Conservation (phyloP, 2,113 vertebrate genomes). For the Oreotrochilus melanogaster region DNA sequence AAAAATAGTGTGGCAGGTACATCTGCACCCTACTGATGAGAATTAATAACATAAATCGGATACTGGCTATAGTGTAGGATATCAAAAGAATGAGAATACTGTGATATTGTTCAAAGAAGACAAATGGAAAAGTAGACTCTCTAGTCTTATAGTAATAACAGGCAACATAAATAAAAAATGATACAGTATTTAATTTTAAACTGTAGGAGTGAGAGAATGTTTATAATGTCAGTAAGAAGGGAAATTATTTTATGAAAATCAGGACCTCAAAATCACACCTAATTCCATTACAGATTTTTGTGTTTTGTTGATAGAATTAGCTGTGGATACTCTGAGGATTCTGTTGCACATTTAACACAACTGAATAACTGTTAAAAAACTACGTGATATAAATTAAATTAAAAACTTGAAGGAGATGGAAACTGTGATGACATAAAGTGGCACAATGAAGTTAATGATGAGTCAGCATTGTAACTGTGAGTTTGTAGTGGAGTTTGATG, state of each 20-base stretch:
- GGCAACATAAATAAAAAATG: neutral
- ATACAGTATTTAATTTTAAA: neutral
- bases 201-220: neutral
- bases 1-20: neutral
- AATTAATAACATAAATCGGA: neutral
- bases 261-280: neutral
- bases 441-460: neutral
- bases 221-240: neutral
- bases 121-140: neutral
- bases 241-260: neutral
- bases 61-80: neutral
- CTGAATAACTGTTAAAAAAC: neutral
- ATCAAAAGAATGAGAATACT: neutral
- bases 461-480: neutral
- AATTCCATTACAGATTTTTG: neutral
- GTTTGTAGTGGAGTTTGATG: neutral
- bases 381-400: neutral
- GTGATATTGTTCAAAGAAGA: neutral
- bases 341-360: neutral
- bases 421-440: neutral
- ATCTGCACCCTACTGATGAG: neutral
- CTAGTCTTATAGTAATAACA: neutral
- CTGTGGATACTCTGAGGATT: neutral
- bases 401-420: neutral
- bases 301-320: neutral